A percentile compares a stretch with the other conserved stretches of the same genome.
Evolutionary conservation across 2,888 invertebrate species (phyloP).

Genomic region (Herminia tarsipennalis): DNA sequence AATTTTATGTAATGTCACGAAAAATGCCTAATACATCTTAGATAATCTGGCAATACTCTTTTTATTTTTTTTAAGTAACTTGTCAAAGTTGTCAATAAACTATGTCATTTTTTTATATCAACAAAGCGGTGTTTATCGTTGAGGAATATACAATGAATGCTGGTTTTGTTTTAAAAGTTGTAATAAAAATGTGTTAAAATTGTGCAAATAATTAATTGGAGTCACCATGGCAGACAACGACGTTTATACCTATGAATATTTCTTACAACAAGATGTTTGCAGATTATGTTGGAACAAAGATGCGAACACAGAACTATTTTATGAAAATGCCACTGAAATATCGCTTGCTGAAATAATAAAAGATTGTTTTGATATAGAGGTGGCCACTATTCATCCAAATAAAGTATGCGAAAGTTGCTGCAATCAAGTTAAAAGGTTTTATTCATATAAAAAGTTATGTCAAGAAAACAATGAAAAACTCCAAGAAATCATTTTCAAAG

Average conservation of each 20-base stretch:
- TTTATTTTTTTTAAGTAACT: too few species aligned
- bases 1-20: too few species aligned
- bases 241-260: constrained; percentile 64
- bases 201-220: constrained; percentile 42
- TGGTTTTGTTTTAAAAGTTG: too few species aligned
- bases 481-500: constrained; percentile 47
- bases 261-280: constrained; percentile 65
- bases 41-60: too few species aligned
- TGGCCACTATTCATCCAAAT: constrained; percentile 51
- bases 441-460: constrained; percentile 67
- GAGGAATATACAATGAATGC: too few species aligned
- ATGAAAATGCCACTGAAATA: constrained; percentile 30
- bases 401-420: constrained; percentile 64
- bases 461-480: constrained; percentile 57
- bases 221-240: constrained; percentile 40
- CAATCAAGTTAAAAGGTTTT: constrained; percentile 58
- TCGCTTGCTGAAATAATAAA: constrained; percentile 56
- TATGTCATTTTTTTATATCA: too few species aligned
- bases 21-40: too few species aligned
- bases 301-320: constrained; percentile 49
- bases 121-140: background rate
- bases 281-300: constrained; percentile 69
- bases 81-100: too few species aligned
- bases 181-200: background rate
- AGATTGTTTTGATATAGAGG: constrained; percentile 62